Percentiles rank a stretch among this genome's conserved stretches.
phyloP scores from a whole-genome alignment of 1,140 invertebrate species.

The Chrysopa pallens region DNA sequence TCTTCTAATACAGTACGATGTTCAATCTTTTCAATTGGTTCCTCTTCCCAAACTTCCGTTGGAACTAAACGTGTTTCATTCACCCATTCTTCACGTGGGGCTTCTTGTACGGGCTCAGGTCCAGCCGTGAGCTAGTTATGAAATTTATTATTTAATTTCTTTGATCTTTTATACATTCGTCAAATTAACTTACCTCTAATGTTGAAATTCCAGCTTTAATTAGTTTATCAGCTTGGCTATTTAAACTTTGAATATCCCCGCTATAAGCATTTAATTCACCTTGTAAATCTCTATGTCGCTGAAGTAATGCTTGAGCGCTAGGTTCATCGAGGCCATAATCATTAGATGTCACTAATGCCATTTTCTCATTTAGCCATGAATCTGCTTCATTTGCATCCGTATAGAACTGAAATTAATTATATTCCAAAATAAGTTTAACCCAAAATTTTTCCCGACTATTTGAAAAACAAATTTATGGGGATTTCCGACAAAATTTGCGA shows the following conservation, averaged over 20 bases:
- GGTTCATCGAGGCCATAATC: conserved; percentile 85
- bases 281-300: conserved; percentile 72
- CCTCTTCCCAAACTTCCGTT: conserved; percentile 81
- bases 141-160: background rate
- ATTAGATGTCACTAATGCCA: conserved; percentile 66
- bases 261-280: conserved; percentile 84
- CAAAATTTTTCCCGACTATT: background rate
- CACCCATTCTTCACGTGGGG: conserved; percentile 57
- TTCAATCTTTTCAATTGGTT: conserved; percentile 69
- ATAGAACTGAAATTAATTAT: conserved; percentile 49
- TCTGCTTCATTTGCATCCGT: conserved; percentile 95
- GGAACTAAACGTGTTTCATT: conserved; percentile 65
- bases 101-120: conserved; percentile 37
- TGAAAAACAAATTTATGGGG: conserved; percentile 5
- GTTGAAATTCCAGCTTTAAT: conserved; percentile 60
- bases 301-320: conserved; percentile 66
- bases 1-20: conserved; percentile 72
- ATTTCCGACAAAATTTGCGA: no score
- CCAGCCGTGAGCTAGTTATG: conserved; percentile 37
- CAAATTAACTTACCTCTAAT: conserved; percentile 32
- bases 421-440: conserved; percentile 3
- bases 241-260: conserved; percentile 73
- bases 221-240: conserved; percentile 66
- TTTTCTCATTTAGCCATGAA: conserved; percentile 91
- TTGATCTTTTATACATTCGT: background rate